Conservation (phyloP, 2,888 invertebrate genomes). For the Melolontha melolontha region DNA sequence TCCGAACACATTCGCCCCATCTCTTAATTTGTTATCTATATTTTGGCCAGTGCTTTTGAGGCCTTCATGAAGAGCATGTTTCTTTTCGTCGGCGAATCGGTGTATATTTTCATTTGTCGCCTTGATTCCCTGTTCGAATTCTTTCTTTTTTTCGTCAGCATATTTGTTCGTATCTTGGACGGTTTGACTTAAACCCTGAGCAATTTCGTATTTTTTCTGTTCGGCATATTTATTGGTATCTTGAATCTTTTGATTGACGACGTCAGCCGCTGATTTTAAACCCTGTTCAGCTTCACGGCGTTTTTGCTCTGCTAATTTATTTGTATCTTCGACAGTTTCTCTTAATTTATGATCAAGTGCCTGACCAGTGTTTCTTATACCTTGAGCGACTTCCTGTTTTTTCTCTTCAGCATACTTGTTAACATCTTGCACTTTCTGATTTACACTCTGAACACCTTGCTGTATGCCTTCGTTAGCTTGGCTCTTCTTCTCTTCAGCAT, state of each 20-base stretch:
- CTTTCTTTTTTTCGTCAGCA: constrained; percentile 38
- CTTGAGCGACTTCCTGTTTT: constrained; percentile 42
- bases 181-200: constrained; percentile 30
- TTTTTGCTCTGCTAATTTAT: constrained; percentile 45
- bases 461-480: constrained; percentile 31
- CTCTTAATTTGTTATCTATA: constrained; percentile 48
- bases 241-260: constrained; percentile 42
- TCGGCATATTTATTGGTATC: constrained; percentile 45
- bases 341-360: constrained; percentile 57
- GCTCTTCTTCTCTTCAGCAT: constrained; percentile 39
- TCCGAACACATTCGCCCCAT: constrained; percentile 37
- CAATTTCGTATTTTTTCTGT: constrained; percentile 37
- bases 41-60: constrained; percentile 44
- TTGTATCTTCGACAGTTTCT: constrained; percentile 44
- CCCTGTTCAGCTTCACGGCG: constrained; percentile 39
- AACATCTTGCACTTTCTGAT: constrained; percentile 45
- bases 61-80: constrained; percentile 29
- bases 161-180: constrained; percentile 39
- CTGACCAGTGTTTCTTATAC: constrained; percentile 41
- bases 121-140: constrained; percentile 33
- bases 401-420: constrained; percentile 42
- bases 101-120: constrained; percentile 14
- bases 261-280: constrained; percentile 31
- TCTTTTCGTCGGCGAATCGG: constrained; percentile 39
- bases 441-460: constrained; percentile 23